Conservation (phyloP, 2,888 invertebrate species). For the Embidobia sp. region DNA sequence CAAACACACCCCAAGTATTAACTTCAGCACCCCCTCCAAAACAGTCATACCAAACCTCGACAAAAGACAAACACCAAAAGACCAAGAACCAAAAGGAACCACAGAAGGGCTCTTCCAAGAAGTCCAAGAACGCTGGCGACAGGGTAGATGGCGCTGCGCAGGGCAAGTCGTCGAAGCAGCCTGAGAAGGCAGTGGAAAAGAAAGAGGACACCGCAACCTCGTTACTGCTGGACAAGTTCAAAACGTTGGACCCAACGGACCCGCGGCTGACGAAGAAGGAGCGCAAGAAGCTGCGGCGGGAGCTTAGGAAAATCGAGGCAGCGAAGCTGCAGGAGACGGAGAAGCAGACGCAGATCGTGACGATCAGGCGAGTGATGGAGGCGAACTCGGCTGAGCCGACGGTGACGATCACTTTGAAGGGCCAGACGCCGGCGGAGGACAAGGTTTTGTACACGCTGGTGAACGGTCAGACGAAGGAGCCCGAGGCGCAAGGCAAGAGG, state of each 20-base stretch:
- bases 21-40: too few species aligned
- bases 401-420: conserved; percentile 89
- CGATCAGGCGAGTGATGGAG: conserved; percentile 87
- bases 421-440: conserved; percentile 88
- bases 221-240: conserved; percentile 34
- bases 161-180: conserved; percentile 12
- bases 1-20: too few species aligned
- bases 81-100: too few species aligned
- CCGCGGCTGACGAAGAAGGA: conserved; percentile 79
- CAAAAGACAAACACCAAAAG: too few species aligned
- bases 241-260: conserved; percentile 65
- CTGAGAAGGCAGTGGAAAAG: conserved; percentile 1
- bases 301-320: conserved; percentile 78
- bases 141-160: conserved; percentile 35
- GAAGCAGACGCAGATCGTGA: conserved; percentile 83
- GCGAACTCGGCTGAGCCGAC: conserved; percentile 86
- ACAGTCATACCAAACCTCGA: too few species aligned
- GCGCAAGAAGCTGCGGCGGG: conserved; percentile 76
- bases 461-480: conserved; percentile 83
- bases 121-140: conserved; percentile 35
- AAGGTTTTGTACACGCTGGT: conserved; percentile 88
- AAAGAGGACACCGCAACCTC: not conserved
- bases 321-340: conserved; percentile 74
- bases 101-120: too few species aligned
- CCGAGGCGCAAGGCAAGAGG: conserved; percentile 72